Base-by-base conservation (phyloP, 2,888 invertebrate species). In the Ochropacha duplaris region DNA sequence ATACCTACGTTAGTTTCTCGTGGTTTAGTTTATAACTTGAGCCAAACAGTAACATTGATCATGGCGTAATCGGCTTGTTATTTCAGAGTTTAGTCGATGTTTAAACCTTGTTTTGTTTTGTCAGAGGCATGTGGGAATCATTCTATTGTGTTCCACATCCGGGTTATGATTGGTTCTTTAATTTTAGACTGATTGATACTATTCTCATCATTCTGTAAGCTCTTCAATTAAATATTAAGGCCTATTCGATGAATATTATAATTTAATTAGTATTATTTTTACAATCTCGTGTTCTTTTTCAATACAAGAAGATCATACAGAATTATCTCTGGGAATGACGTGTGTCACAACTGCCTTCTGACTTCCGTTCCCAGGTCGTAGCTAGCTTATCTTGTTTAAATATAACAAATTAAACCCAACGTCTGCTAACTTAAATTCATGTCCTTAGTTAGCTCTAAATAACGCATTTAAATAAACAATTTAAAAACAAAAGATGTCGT, bases 111-210 rank as follows among this genome's bases (percentile, higher is more conserved):
- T 89, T 88, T 87, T 88, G 90, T 90, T 91, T 88, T 86, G 85
- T 88, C 84, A 81, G 82, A 86, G 87, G 88, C 92, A 92, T 92
- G 90, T 92, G 92, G 92, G 91, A 92, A 91, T 92, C 90, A 91
- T 90, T 90, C 86, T 86, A 90, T 91, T 92, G 92, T 90, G 80
- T 83, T 87, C 80, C 72, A 86, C 88, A 87, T 91, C 92, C 91
- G 88, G 88, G 85, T 86, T 88, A 85, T 86, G 84, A 90, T 87
- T 88, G 83, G 78, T 74, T 79, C 77, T 79, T 81, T 81, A 82
- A 81, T 82, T 86, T 84, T 80, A 80, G 75, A 75, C 68, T 69
- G 65, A 79, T 79, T 71, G 72, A 66, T 52, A 22, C 22, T 19
- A 31, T 31, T 31, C n/a, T 44, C 19, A 19, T 14, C 16, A 44